Evolutionary conservation across 23 tunicate genomes (phyloP).

Genomic region (Oikopleura dioica): DNA sequence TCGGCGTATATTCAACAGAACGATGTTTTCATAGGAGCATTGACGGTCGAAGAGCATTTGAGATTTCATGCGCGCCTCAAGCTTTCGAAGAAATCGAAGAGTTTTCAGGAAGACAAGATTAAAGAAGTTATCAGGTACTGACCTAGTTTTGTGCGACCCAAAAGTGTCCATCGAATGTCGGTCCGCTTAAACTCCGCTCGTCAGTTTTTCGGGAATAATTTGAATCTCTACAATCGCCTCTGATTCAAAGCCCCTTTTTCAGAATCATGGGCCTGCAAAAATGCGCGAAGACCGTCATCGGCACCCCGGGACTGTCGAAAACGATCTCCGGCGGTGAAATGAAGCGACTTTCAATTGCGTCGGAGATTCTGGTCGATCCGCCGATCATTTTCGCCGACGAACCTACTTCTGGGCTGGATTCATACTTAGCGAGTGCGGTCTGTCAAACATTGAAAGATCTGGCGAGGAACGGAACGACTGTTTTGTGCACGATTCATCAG

Average conservation of each 20-base stretch:
- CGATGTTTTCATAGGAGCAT: conserved; percentile 3
- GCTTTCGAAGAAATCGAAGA: background rate
- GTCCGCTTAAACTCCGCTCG: background rate
- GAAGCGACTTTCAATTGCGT: conserved; percentile 39
- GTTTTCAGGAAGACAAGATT: too few species aligned
- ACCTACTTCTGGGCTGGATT: conserved; percentile 64
- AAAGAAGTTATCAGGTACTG: too few species aligned
- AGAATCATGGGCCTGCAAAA: background rate
- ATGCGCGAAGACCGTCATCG: conserved; percentile 15
- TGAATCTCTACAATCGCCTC: background rate
- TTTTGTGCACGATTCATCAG: conserved; percentile 8
- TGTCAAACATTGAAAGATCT: conserved; percentile 29
- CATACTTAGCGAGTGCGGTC: conserved; percentile 48
- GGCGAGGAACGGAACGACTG: conserved; percentile 23
- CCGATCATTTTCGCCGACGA: conserved; percentile 25
- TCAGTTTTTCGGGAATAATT: too few species aligned
- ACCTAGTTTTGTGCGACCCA: too few species aligned
- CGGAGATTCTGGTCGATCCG: conserved; percentile 28
- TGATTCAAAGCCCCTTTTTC: background rate
- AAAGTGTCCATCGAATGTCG: background rate
- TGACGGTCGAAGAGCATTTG: background rate
- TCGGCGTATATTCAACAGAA: conserved; percentile 5
- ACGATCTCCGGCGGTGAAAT: conserved; percentile 60
- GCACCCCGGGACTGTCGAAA: conserved; percentile 32
- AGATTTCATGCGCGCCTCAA: background rate